A percentile compares a stretch with the other conserved stretches of the same genome.
These are phyloP conservation scores for Steinernema feltiae DNA, from an alignment of 1,140 invertebrate genomes.

Conservation along the genomic window DNA sequence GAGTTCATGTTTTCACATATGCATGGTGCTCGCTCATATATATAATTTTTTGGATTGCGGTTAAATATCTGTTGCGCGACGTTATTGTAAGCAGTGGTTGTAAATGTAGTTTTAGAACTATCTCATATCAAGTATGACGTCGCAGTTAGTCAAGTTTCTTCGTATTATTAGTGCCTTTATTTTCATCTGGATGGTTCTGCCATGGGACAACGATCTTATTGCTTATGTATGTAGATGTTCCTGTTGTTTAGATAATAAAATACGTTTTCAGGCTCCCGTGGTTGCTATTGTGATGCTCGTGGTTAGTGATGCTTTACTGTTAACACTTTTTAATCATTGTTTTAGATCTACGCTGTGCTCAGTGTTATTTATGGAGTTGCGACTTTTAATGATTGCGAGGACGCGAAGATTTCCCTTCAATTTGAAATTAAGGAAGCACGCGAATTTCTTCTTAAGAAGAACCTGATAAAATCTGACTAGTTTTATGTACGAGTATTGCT, in stretches of 20 bases:
- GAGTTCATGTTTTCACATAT: background rate
- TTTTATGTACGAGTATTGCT: no score
- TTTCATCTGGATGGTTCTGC: background rate
- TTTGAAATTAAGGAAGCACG: slow-evolving; percentile 36
- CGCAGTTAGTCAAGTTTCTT: slow-evolving; percentile 1
- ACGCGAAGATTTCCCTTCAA: slow-evolving; percentile 25
- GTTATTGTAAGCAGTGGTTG: no score
- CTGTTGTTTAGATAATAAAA: background rate
- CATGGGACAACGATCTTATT: slow-evolving; percentile 13
- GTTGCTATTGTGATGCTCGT: slow-evolving; percentile 21
- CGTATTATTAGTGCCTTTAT: background rate
- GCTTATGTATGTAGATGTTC: slow-evolving; percentile 18
- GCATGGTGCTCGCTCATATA: background rate
- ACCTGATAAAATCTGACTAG: background rate
- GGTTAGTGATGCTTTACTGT: slow-evolving; percentile 21
- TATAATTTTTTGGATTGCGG: no score
- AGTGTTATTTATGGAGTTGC: slow-evolving; percentile 34
- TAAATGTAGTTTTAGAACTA: background rate
- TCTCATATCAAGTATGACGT: slow-evolving; percentile 13
- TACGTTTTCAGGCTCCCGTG: slow-evolving; percentile 28
- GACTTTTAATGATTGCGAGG: slow-evolving; percentile 35
- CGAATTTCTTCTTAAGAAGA: slow-evolving; percentile 16
- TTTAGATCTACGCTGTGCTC: slow-evolving; percentile 30
- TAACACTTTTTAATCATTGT: background rate
- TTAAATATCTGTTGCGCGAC: no score